Conservation (phyloP, 2,888 invertebrate species). For the Meloe dianella region DNA sequence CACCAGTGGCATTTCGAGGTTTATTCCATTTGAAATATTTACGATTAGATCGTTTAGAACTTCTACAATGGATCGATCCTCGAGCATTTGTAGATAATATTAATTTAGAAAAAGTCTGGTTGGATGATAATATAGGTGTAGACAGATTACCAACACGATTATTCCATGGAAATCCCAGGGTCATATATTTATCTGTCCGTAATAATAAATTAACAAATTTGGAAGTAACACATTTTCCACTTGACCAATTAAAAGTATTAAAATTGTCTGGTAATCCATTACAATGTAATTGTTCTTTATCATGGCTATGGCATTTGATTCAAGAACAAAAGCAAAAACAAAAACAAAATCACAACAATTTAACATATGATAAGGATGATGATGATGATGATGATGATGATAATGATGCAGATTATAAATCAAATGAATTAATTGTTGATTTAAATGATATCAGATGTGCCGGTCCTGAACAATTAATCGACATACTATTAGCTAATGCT, state of each 20-base stretch:
- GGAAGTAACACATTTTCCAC: slow-evolving; percentile 81
- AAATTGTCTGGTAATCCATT: slow-evolving; percentile 84
- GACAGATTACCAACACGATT: slow-evolving; percentile 78
- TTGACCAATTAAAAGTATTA: slow-evolving; percentile 77
- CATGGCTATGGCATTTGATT: slow-evolving; percentile 83
- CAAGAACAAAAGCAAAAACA: slow-evolving; percentile 51
- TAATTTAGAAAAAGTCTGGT: slow-evolving; percentile 76
- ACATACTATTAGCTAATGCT: slow-evolving; percentile 64
- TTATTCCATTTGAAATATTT: slow-evolving; percentile 80
- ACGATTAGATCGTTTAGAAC: slow-evolving; percentile 72
- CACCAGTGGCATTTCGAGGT: slow-evolving; percentile 81
- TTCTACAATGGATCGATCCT: slow-evolving; percentile 73
- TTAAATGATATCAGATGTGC: slow-evolving; percentile 66
- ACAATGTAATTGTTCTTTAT: slow-evolving; percentile 83
- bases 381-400: slow-evolving; percentile 17
- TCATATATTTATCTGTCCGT: slow-evolving; percentile 76
- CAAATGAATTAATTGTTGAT: slow-evolving; percentile 60
- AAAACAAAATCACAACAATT: slow-evolving; percentile 32
- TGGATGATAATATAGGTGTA: slow-evolving; percentile 79
- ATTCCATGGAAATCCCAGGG: slow-evolving; percentile 82
- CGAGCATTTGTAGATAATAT: slow-evolving; percentile 86
- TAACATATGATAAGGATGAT: background rate
- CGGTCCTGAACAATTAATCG: slow-evolving; percentile 65
- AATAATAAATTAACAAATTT: slow-evolving; percentile 77
- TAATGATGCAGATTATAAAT: slow-evolving; percentile 38